These are phyloP conservation scores for Drosophila robusta DNA, from an alignment of 2,888 invertebrate species.

Conservation along the genomic window DNA sequence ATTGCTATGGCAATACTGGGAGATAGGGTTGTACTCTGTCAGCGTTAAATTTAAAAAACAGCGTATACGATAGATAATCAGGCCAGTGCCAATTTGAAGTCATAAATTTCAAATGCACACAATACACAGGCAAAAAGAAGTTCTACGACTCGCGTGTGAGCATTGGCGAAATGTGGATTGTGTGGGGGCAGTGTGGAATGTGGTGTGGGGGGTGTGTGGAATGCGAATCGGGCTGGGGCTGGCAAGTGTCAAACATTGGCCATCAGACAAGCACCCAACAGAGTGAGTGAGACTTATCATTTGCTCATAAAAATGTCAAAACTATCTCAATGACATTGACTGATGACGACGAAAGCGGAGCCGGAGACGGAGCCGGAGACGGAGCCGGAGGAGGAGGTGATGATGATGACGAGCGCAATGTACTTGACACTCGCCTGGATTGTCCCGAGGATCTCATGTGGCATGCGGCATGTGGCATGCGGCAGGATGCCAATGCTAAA, in stretches of 20 bases:
- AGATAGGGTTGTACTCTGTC: slow-evolving; percentile 52
- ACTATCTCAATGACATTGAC: slow-evolving; percentile 79
- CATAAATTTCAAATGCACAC: slow-evolving; percentile 62
- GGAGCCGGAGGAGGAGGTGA: slow-evolving; percentile 15
- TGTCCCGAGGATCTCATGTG: slow-evolving; percentile 32
- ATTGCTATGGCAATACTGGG: slow-evolving; percentile 22
- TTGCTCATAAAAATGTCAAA: slow-evolving; percentile 82
- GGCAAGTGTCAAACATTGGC: slow-evolving; percentile 79
- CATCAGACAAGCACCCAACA: slow-evolving; percentile 63
- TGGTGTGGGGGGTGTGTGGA: slow-evolving; percentile 10
- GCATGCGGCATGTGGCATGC: slow-evolving; percentile 29
- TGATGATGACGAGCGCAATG: slow-evolving; percentile 32
- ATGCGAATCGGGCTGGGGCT: slow-evolving; percentile 39
- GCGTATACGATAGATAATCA: slow-evolving; percentile 43
- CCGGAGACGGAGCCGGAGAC: slow-evolving; percentile 25
- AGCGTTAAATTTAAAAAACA: slow-evolving; percentile 48
- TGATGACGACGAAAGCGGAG: slow-evolving; percentile 62
- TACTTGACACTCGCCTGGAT: slow-evolving; percentile 34
- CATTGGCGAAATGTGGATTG: no score
- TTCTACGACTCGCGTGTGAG: slow-evolving; percentile 22
- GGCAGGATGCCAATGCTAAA: slow-evolving; percentile 75
- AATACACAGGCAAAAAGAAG: slow-evolving; percentile 24
- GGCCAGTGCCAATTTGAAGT: slow-evolving; percentile 32
- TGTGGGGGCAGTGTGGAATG: not conserved
- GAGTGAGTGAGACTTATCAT: slow-evolving; percentile 75